Evolutionary conservation across 2,113 vertebrate genomes (phyloP).

Genomic region (Nibea coibor): DNA sequence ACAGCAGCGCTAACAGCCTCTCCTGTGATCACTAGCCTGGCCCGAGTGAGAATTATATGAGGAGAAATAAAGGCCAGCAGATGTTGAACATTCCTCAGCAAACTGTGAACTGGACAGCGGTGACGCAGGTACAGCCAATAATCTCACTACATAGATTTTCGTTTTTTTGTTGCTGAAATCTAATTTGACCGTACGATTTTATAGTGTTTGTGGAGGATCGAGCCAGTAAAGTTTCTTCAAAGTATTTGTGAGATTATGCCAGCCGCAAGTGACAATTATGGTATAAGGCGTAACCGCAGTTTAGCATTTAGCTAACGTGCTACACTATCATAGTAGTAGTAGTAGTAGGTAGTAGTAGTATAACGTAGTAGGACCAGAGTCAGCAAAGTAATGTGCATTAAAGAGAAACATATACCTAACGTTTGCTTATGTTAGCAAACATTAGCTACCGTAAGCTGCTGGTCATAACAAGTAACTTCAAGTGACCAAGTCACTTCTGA

Average conservation of each 20-base stretch:
- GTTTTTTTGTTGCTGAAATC: neutral
- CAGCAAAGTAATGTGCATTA: neutral
- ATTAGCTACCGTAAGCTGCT: neutral
- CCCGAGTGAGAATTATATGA: slow-evolving; percentile 51
- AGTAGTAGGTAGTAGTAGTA: too few relatives aligned
- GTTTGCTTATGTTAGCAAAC: neutral
- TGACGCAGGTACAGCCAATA: slow-evolving; percentile 15
- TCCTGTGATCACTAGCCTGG: slow-evolving; percentile 70
- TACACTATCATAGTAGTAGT: neutral
- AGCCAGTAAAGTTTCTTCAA: neutral
- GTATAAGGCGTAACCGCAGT: neutral
- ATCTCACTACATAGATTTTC: neutral
- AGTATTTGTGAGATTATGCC: neutral
- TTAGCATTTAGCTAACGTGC: neutral
- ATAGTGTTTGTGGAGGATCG: neutral
- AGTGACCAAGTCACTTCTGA: too few relatives aligned
- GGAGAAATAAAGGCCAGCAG: slow-evolving; percentile 44
- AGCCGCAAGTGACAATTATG: neutral
- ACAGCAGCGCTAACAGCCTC: slow-evolving; percentile 59
- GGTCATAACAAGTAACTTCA: neutral
- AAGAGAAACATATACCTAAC: neutral
- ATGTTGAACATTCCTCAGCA: slow-evolving; percentile 63
- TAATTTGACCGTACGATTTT: neutral
- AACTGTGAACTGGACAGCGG: slow-evolving; percentile 36
- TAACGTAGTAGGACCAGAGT: too few relatives aligned